Conservation (phyloP, 2,113 vertebrate genomes). For the Caracal caracal region DNA sequence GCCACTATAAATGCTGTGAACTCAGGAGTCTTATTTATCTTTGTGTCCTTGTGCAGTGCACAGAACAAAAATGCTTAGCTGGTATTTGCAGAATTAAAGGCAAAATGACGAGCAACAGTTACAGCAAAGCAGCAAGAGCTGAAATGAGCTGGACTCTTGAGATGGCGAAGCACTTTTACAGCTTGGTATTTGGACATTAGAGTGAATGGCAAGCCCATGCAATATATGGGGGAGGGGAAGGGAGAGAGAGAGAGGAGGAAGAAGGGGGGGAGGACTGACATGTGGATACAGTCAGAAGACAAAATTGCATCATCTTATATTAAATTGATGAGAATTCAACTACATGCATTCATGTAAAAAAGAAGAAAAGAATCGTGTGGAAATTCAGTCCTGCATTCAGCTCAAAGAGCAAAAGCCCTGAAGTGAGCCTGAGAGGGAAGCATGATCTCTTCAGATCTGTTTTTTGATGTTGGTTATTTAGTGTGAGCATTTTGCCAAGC, state of each 20-base stretch:
- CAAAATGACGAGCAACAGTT: neutral
- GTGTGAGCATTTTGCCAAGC: neutral
- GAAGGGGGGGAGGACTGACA: neutral
- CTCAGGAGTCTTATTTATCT: neutral
- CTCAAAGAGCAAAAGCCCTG: neutral
- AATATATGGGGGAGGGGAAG: too few relatives aligned
- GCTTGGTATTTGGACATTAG: neutral
- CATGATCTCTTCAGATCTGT: neutral
- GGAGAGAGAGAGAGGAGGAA: accelerated
- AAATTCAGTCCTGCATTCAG: neutral
- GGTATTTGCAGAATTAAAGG: neutral
- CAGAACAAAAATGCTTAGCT: neutral
- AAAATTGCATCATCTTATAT: neutral
- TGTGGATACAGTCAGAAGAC: neutral
- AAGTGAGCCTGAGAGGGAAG: neutral
- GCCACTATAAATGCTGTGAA: neutral
- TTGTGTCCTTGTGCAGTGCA: neutral
- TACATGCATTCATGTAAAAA: neutral
- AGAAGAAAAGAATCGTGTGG: neutral
- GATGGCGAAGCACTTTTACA: accelerated
- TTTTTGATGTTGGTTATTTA: neutral
- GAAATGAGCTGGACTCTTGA: neutral
- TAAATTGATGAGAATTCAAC: neutral
- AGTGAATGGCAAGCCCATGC: neutral
- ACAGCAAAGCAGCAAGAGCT: neutral